Evolutionary conservation across 1,140 invertebrate genomes (phyloP).

Genomic region (Penaeus japonicus): DNA sequence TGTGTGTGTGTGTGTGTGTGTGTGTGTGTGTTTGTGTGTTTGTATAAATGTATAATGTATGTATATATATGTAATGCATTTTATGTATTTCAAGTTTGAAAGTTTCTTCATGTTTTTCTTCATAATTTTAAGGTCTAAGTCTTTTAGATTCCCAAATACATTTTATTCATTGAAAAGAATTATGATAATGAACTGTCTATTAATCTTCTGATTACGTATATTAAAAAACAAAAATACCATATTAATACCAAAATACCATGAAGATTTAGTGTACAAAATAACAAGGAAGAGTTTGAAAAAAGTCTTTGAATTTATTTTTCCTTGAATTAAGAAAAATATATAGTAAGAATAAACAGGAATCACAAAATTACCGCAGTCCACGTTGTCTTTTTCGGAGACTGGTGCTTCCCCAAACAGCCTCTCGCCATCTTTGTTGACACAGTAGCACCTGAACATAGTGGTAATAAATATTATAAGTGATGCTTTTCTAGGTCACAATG

Average conservation of each 20-base stretch:
- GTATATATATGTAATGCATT: background rate
- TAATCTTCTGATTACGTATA: too few species aligned
- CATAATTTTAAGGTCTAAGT: too few species aligned
- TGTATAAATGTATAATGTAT: background rate
- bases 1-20: background rate
- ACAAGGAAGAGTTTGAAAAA: too few species aligned
- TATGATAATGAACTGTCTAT: too few species aligned
- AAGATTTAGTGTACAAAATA: background rate
- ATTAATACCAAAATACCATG: background rate
- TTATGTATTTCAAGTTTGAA: background rate
- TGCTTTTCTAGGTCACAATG: too few species aligned
- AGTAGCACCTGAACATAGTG: conserved; percentile 11
- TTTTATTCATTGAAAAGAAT: background rate
- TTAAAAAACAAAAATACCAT: background rate
- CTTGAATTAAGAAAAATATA: too few species aligned
- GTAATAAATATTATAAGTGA: too few species aligned
- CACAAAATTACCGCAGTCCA: conserved; percentile 18
- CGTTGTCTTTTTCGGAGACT: background rate
- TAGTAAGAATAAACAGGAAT: too few species aligned
- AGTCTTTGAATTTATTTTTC: too few species aligned
- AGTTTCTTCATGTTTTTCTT: too few species aligned
- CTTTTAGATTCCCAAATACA: too few species aligned
- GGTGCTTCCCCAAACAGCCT: conserved; percentile 17
- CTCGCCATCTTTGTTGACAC: background rate
- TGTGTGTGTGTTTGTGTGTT: background rate